phyloP scores from a whole-genome alignment of 2,113 vertebrate genomes.

The Dicaeum eximium region DNA sequence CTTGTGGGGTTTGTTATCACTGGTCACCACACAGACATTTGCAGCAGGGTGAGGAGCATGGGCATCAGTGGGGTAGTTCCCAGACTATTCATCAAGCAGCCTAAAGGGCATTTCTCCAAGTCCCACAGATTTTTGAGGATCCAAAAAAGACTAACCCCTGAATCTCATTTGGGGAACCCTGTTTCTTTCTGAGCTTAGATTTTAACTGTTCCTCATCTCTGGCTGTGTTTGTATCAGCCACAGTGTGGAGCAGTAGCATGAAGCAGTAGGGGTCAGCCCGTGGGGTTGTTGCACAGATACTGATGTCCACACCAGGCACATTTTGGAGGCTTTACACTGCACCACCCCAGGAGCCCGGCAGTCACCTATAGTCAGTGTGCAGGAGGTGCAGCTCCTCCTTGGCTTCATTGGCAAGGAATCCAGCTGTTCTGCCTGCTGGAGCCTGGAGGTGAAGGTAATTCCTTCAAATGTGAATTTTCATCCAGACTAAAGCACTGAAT shows the following conservation, averaged over 20 bases:
- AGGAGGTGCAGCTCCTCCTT: background rate
- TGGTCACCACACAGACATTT: background rate
- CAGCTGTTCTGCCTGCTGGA: background rate
- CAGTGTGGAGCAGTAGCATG: background rate
- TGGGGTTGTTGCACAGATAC: background rate
- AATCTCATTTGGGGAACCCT: background rate
- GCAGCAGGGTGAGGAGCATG: background rate
- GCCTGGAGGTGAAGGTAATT: background rate
- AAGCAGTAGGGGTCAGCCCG: background rate
- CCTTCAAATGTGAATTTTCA: background rate
- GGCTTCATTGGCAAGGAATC: background rate
- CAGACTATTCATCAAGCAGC: background rate
- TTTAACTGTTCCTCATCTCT: background rate
- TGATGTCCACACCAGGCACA: rapidly evolving
- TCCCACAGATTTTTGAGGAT: background rate
- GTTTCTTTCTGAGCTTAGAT: background rate
- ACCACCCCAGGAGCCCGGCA: rapidly evolving
- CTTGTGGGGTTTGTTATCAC: background rate
- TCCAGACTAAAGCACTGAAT: background rate
- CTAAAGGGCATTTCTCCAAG: background rate
- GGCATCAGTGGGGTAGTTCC: background rate
- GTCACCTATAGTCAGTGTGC: background rate
- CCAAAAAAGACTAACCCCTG: background rate
- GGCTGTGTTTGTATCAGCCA: background rate
- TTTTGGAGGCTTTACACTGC: background rate